These are phyloP conservation scores for Protodeltote pygarga DNA, from an alignment of 2,888 invertebrate species.

Conservation along the genomic window DNA sequence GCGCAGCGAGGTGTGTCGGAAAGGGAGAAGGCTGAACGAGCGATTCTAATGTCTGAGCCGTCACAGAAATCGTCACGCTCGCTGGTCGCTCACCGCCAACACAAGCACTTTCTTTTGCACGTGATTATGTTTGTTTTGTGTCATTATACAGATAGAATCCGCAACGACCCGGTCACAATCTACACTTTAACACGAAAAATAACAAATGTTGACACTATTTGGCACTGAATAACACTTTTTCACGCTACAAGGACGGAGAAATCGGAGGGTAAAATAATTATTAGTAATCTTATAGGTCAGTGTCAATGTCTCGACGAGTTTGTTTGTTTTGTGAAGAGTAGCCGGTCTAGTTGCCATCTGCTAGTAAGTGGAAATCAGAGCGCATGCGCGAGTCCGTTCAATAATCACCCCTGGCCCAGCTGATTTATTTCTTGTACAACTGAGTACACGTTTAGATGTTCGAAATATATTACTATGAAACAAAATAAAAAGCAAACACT, in stretches of 20 bases:
- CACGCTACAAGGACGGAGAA: conserved; percentile 35
- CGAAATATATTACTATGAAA: background rate
- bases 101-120: conserved; percentile 81
- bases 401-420: conserved; percentile 70
- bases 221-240: conserved; percentile 13
- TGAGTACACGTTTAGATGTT: conserved; percentile 12
- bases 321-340: conserved; percentile 78
- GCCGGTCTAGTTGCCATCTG: conserved; percentile 61
- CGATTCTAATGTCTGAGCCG: conserved; percentile 69
- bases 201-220: conserved; percentile 19
- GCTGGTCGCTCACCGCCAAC: conserved; percentile 63
- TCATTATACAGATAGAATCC: conserved; percentile 33
- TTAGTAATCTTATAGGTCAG: conserved; percentile 66
- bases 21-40: conserved; percentile 69
- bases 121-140: conserved; percentile 71
- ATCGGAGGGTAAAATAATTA: conserved; percentile 43
- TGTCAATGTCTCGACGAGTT: conserved; percentile 71
- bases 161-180: conserved; percentile 17
- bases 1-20: conserved; percentile 75
- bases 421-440: conserved; percentile 56
- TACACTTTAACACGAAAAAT: conserved; percentile 23
- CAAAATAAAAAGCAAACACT: background rate
- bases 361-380: conserved; percentile 42
- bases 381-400: conserved; percentile 81
- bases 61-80: conserved; percentile 75